Base-by-base conservation (phyloP, 2,888 invertebrate genomes). In the Lepidocyrtoides sp. region DNA sequence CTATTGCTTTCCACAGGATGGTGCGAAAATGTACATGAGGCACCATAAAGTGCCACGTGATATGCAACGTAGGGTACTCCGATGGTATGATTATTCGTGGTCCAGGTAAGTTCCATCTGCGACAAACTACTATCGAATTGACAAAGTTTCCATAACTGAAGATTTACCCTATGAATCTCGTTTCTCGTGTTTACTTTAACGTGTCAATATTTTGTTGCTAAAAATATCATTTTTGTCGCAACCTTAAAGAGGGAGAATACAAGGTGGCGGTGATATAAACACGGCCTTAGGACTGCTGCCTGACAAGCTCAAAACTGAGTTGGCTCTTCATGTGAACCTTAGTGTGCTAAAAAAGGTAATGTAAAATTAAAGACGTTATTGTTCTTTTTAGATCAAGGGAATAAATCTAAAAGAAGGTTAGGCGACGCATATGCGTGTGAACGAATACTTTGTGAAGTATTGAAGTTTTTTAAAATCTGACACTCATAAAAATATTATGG, bases 31-130 rank as follows among this genome's bases (percentile, higher is more conserved):
- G 36, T 99, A 99, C 95, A 99, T 99, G 99, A 96, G 99, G 94
- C 98, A 99, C 95, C 99, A 99, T 95, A 99, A 99, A 87, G 98
- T 98, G 32, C 99, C 99, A 5, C 97, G 98, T 51, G 98, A 98
- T 20, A 98, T 99, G 98, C 99, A 99, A 95, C 96, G 98, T n/a
- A 96, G 99, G 26, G 99, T 99, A 0, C 96, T 99, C 44, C 96
- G 99, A 7, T 99, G 99, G 99, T 99, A 99, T 95, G 99, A 99
- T 96, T 99, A 99, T 95, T 99, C 99, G 36, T 99, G 99, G 99
- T 99, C 99, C 2, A 96, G 96, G 96, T 96, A 94, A 94, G 94
- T 20, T 51, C 26, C n/a, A n/a, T n/a, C 2, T 60, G 10, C 17
- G 23, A 23, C 17, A 17, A 54, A n/a, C 5, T 54, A n/a, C n/a